phyloP scores from a whole-genome alignment of 1,140 invertebrate species.

The Drosophila takahashii region DNA sequence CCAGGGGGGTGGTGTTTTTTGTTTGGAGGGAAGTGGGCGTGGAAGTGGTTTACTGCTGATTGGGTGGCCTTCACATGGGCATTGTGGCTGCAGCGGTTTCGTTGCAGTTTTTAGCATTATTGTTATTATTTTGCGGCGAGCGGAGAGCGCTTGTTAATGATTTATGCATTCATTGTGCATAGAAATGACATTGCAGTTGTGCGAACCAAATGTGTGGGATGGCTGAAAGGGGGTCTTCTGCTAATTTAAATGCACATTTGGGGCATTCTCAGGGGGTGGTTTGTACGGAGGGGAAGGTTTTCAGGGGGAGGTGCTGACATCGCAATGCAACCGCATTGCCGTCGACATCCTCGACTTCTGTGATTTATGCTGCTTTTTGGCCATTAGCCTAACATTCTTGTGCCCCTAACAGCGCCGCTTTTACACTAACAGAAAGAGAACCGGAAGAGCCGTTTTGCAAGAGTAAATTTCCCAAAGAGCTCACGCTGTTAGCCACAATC shows the following conservation, averaged over 20 bases:
- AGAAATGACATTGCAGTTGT: conserved; percentile 69
- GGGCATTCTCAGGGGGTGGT: conserved; percentile 42
- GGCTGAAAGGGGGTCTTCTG: conserved; percentile 10
- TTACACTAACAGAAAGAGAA: conserved; percentile 21
- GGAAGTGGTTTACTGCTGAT: conserved; percentile 30
- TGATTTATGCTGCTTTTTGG: conserved; percentile 48
- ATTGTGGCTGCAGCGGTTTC: conserved; percentile 65
- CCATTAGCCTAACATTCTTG: conserved; percentile 28
- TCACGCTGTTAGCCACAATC: conserved; percentile 17
- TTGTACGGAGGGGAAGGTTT: not conserved
- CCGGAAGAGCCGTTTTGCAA: not conserved
- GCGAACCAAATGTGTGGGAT: conserved; percentile 15
- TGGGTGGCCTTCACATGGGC: conserved; percentile 55
- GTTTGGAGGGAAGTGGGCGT: not conserved
- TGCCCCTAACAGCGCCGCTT: not conserved
- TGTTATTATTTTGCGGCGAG: conserved; percentile 75
- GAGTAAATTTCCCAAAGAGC: conserved; percentile 63
- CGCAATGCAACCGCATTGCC: conserved; percentile 33
- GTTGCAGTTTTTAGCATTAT: conserved; percentile 80
- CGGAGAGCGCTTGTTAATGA: conserved; percentile 69
- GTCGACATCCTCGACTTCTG: conserved; percentile 39
- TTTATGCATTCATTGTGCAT: conserved; percentile 80
- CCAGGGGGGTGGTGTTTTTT: not conserved
- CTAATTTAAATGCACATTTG: conserved; percentile 83
- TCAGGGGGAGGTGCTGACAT: conserved; percentile 13